Conservation (phyloP, 2,113 vertebrate species). For the Dasypus novemcinctus region DNA sequence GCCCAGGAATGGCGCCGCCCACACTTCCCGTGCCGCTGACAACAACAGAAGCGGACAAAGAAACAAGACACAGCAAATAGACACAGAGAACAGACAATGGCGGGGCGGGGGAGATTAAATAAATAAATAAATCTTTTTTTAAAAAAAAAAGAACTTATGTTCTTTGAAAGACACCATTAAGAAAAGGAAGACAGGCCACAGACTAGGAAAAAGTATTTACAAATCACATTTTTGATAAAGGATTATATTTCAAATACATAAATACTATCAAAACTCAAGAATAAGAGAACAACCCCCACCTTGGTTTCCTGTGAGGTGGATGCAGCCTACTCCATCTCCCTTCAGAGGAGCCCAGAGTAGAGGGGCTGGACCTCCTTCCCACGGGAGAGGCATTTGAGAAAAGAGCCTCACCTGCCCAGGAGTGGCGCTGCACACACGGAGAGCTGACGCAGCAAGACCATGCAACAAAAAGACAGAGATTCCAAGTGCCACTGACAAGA, state of each 20-base stretch:
- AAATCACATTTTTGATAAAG: background rate
- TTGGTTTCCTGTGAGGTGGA: slow-evolving; percentile 81
- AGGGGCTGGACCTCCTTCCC: background rate
- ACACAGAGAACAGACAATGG: too few relatives aligned
- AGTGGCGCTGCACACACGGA: background rate
- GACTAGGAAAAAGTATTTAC: background rate
- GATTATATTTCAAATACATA: background rate
- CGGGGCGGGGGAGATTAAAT: too few relatives aligned
- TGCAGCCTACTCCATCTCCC: slow-evolving; percentile 70
- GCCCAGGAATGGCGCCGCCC: too few relatives aligned
- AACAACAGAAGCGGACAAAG: too few relatives aligned
- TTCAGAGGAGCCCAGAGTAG: slow-evolving; percentile 80
- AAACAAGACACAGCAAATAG: too few relatives aligned
- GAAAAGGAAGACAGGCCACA: background rate
- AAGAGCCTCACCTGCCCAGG: slow-evolving; percentile 42
- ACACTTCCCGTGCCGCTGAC: too few relatives aligned
- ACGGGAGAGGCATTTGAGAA: slow-evolving; percentile 52
- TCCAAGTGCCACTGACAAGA: too few relatives aligned
- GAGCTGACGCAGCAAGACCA: slow-evolving; percentile 55
- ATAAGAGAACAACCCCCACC: slow-evolving; percentile 30
- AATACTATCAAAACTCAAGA: background rate
- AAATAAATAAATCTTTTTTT: too few relatives aligned
- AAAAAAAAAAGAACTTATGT: too few relatives aligned
- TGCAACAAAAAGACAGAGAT: too few relatives aligned
- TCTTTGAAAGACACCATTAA: background rate